Evolutionary conservation across 2,113 vertebrate genomes (phyloP).

Genomic region (Ceratotherium simum): DNA sequence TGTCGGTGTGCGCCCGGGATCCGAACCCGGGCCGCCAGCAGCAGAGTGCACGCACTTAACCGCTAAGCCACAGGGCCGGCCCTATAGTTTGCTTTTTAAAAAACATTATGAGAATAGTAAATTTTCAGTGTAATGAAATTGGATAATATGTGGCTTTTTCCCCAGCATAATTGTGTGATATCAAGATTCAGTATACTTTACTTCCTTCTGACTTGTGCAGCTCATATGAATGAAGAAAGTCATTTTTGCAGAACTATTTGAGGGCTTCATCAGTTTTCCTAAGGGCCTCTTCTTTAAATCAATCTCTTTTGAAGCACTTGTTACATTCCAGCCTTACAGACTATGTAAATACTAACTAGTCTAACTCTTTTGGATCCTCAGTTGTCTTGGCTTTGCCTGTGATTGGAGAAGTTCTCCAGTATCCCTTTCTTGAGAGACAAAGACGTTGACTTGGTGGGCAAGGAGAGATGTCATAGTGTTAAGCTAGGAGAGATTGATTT

Average conservation of each 20-base stretch:
- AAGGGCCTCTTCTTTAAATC: not conserved
- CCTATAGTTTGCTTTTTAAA: conserved; percentile 25
- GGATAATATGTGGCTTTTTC: not conserved
- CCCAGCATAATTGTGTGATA: not conserved
- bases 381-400: not conserved
- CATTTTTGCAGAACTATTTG: not conserved
- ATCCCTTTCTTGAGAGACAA: not conserved
- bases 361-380: not conserved
- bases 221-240: not conserved
- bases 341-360: not conserved
- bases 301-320: not conserved
- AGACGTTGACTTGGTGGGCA: not conserved
- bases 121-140: not conserved
- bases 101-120: not conserved
- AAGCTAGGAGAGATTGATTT: not conserved
- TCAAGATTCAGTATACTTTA: not conserved
- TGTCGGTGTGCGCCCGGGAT: too few species aligned
- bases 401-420: not conserved
- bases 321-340: not conserved
- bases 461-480: not conserved
- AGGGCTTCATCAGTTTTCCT: not conserved
- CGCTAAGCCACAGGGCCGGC: too few species aligned
- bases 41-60: too few species aligned
- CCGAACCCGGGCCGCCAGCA: too few species aligned
- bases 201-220: not conserved